Percentiles rank a stretch among this genome's conserved stretches.
Evolutionary conservation across 2,888 invertebrate genomes (phyloP).

Genomic region (Platycheirus rosarum): DNA sequence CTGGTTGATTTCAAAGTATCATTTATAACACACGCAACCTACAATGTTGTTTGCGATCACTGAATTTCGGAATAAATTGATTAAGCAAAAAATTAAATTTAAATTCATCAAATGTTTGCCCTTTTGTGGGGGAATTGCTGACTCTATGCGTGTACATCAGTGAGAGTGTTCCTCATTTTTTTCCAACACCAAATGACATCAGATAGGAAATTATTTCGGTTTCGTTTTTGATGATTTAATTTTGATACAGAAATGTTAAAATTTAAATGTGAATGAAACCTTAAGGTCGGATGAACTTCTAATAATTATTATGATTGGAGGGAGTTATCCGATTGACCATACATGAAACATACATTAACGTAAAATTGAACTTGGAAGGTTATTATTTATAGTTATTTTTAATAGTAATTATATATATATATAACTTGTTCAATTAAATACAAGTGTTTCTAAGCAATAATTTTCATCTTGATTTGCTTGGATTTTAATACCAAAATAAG

Average conservation of each 20-base stretch:
- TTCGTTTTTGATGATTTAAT: conserved; percentile 29
- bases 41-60: neutral
- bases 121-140: neutral
- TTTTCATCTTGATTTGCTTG: no score
- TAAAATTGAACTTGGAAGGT: neutral
- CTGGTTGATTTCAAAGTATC: neutral
- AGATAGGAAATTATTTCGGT: conserved; percentile 1
- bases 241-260: conserved; percentile 6
- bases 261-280: conserved; percentile 14
- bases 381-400: no score
- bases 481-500: no score
- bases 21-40: neutral
- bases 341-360: neutral
- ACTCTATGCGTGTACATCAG: neutral
- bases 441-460: no score
- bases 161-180: conserved; percentile 5
- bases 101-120: conserved; percentile 21
- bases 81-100: conserved; percentile 15
- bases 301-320: neutral
- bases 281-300: neutral
- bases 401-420: no score
- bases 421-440: no score
- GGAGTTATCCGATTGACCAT: neutral
- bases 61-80: conserved; percentile 14
- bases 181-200: conserved; percentile 23